These are phyloP conservation scores for Cardiocondyla obscurior DNA, from an alignment of 1,140 invertebrate species.

Conservation along the genomic window DNA sequence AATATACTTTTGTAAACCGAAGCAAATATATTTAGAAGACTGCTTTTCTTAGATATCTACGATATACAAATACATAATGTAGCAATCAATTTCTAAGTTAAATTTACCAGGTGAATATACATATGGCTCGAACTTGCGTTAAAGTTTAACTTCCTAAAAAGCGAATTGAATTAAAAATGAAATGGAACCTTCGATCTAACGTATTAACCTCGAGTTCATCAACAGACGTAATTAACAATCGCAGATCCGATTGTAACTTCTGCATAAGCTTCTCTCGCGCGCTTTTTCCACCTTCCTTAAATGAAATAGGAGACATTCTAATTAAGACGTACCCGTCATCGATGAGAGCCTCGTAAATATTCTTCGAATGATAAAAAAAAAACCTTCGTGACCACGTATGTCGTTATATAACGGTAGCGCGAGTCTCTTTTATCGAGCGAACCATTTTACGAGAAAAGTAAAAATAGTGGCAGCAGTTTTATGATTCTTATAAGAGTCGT, in stretches of 20 bases:
- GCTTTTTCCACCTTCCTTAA: neutral
- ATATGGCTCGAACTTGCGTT: neutral
- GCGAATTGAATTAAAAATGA: neutral
- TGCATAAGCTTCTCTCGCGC: neutral
- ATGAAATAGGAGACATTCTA: neutral
- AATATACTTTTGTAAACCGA: neutral
- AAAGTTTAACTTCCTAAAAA: neutral
- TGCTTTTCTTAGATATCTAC: neutral
- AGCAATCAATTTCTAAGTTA: too few relatives aligned
- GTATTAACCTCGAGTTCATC: too few relatives aligned
- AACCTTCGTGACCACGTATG: conserved; percentile 21
- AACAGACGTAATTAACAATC: neutral
- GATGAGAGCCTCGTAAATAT: conserved; percentile 40
- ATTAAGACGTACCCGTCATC: conserved; percentile 16
- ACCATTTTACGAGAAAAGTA: conserved; percentile 49
- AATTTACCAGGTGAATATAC: neutral
- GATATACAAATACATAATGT: neutral
- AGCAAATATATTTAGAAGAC: neutral
- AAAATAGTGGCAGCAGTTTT: conserved; percentile 51
- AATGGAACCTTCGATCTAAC: too few relatives aligned
- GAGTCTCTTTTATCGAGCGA: conserved; percentile 47
- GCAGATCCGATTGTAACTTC: neutral
- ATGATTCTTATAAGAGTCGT: conserved; percentile 31
- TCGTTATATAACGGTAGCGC: conserved; percentile 51
- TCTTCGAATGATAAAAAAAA: conserved; percentile 35